Evolutionary conservation across 64 coral and sea anemone species (phyloP).

Genomic region (Montipora cactus): DNA sequence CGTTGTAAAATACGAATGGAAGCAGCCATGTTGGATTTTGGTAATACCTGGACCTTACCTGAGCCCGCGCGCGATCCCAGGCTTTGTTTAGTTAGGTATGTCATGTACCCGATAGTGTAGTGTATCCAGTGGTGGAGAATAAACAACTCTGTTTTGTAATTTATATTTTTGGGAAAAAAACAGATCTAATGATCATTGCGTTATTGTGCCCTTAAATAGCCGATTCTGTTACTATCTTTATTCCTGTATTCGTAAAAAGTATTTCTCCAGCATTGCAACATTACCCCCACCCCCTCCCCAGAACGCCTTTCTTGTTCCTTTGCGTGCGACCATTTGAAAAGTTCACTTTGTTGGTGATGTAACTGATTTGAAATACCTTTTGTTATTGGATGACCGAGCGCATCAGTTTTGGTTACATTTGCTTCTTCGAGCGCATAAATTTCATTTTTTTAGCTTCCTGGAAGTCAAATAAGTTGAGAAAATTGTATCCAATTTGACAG

Average conservation of each 20-base stretch:
- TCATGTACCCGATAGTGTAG: no score
- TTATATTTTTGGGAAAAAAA: no score
- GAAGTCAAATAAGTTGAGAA: neutral
- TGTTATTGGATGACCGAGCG: neutral
- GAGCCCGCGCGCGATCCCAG: conserved; percentile 40
- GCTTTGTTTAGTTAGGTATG: neutral
- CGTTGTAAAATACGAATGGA: neutral
- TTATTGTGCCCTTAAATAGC: no score
- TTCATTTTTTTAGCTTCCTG: neutral
- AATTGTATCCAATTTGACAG: neutral
- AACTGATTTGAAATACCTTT: neutral
- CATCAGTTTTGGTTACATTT: neutral
- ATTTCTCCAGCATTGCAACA: neutral
- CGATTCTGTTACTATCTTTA: neutral
- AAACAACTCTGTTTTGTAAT: no score
- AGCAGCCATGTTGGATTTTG: neutral
- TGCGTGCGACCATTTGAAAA: conserved; percentile 59
- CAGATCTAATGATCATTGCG: no score
- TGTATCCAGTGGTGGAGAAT: neutral
- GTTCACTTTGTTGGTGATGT: neutral
- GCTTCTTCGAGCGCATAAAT: no score
- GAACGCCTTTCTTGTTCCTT: neutral
- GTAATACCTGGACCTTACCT: neutral
- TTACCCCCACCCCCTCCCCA: conserved; percentile 9
- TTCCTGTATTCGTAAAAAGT: neutral